These are phyloP conservation scores for Mormoops blainvillei DNA, from an alignment of 2,113 vertebrate species.

Conservation along the genomic window DNA sequence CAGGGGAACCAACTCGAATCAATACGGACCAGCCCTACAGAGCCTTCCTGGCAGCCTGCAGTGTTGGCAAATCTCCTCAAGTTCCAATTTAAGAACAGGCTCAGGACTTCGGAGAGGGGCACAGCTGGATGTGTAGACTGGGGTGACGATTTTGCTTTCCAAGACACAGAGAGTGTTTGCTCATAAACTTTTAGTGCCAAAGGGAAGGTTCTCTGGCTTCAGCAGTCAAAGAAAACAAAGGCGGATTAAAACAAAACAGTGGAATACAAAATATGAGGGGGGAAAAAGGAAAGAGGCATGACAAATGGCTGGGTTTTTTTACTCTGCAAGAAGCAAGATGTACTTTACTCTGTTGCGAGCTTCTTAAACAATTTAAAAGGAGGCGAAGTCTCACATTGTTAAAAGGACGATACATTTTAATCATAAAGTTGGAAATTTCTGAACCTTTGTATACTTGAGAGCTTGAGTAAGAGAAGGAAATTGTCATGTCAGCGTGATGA, in stretches of 20 bases:
- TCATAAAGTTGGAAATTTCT: background rate
- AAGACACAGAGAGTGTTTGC: constrained; percentile 74
- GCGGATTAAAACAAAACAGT: constrained; percentile 69
- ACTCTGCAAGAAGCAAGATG: background rate
- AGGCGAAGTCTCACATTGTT: background rate
- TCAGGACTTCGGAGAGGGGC: constrained; percentile 68
- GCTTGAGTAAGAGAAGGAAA: background rate
- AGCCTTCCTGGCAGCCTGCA: constrained; percentile 62
- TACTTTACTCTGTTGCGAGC: background rate
- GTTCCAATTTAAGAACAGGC: constrained; percentile 75
- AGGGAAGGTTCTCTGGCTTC: constrained; percentile 65
- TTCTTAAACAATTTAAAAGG: background rate
- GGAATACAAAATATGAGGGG: constrained; percentile 53
- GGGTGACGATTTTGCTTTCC: constrained; percentile 69
- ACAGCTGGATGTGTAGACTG: constrained; percentile 59
- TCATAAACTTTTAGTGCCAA: constrained; percentile 77
- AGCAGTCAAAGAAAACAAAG: constrained; percentile 75
- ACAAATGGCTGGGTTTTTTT: background rate
- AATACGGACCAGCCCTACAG: constrained; percentile 57
- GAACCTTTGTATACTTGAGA: background rate
- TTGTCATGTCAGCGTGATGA: background rate
- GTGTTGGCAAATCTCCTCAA: constrained; percentile 74
- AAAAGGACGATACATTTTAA: background rate
- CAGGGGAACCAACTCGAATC: constrained; percentile 76
- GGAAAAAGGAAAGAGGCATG: background rate